These are phyloP conservation scores for Colletes latitarsis DNA, from an alignment of 1,140 invertebrate species.

Conservation along the genomic window DNA sequence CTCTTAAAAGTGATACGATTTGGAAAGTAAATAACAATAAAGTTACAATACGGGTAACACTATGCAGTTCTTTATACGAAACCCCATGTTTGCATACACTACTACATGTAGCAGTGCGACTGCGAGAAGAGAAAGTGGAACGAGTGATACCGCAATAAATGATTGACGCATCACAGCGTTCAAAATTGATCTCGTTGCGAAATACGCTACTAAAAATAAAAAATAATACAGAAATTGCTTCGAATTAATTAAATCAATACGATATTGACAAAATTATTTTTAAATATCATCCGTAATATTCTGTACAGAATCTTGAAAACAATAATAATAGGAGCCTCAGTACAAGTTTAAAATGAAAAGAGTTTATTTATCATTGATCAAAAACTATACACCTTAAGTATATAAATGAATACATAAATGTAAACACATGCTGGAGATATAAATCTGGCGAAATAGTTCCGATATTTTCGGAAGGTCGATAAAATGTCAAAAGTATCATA, in stretches of 20 bases:
- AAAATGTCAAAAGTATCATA: slow-evolving; percentile 45
- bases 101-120: not conserved
- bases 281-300: not conserved
- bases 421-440: slow-evolving; percentile 48
- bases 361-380: slow-evolving; percentile 60
- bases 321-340: not conserved
- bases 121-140: not conserved
- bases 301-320: too few relatives aligned
- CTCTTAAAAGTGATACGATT: not conserved
- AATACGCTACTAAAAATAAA: not conserved
- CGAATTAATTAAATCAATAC: not conserved
- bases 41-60: not conserved
- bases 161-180: not conserved
- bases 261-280: not conserved
- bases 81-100: not conserved
- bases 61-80: not conserved
- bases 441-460: slow-evolving; percentile 39
- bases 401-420: slow-evolving; percentile 54
- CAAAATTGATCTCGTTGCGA: not conserved
- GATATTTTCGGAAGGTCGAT: slow-evolving; percentile 30
- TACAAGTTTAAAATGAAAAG: slow-evolving; percentile 56
- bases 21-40: not conserved
- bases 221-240: not conserved
- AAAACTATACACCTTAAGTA: slow-evolving; percentile 63
- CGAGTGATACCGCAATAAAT: not conserved